These are phyloP conservation scores for Leucopternis melanops DNA, from an alignment of 2,113 vertebrate species.

Conservation along the genomic window DNA sequence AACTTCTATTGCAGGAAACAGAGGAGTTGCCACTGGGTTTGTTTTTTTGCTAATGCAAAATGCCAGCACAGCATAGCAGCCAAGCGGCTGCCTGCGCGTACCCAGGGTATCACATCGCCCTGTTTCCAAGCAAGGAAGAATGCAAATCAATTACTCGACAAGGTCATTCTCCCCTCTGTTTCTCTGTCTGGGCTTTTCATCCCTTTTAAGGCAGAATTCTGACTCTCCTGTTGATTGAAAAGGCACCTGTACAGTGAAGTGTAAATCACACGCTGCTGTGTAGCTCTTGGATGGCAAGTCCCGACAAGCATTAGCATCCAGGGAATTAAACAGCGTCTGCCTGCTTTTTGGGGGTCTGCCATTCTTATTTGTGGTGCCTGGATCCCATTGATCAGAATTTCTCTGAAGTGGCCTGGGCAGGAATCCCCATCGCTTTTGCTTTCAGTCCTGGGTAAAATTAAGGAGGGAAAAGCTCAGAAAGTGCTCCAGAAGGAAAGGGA, in stretches of 20 bases:
- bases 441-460: neutral
- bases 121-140: neutral
- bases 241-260: neutral
- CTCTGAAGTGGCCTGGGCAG: neutral
- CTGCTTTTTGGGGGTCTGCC: neutral
- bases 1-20: neutral
- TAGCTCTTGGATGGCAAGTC: neutral
- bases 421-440: neutral
- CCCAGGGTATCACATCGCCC: fast-evolving
- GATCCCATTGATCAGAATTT: neutral
- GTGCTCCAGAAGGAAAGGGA: neutral
- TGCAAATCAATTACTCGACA: neutral
- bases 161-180: neutral
- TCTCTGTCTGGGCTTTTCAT: neutral
- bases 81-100: fast-evolving
- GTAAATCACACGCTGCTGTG: neutral
- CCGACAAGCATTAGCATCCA: neutral
- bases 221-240: neutral
- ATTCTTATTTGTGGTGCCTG: neutral
- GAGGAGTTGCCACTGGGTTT: neutral
- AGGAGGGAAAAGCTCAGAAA: neutral
- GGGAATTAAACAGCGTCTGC: neutral
- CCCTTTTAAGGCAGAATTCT: neutral
- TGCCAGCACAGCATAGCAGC: neutral
- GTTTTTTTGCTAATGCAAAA: neutral